phyloP scores from a whole-genome alignment of 1,140 invertebrate genomes.

The Arion vulgaris region DNA sequence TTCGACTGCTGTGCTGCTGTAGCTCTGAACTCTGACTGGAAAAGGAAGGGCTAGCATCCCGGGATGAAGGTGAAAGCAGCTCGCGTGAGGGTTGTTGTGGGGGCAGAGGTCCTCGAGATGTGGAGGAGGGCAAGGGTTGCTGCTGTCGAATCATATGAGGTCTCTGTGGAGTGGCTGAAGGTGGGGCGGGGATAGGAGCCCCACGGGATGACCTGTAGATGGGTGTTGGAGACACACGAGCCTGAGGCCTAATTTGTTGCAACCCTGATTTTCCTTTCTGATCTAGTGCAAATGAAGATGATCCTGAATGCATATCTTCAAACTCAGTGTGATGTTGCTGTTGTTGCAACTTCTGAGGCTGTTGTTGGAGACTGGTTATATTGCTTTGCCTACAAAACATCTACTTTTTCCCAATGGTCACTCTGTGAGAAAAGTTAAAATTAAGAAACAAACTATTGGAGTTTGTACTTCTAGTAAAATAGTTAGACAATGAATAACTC shows the following conservation, averaged over 20 bases:
- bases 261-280: neutral
- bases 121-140: constrained; percentile 41
- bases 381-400: neutral
- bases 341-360: constrained; percentile 14
- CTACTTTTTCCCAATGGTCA: neutral
- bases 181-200: constrained; percentile 42
- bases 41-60: constrained; percentile 44
- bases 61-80: constrained; percentile 41
- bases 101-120: neutral
- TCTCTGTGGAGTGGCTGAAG: constrained; percentile 44
- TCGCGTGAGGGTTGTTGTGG: constrained; percentile 33
- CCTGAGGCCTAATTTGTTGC: constrained; percentile 37
- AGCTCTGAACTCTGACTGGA: constrained; percentile 42
- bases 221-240: constrained; percentile 26
- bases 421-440: neutral
- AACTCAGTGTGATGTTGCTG: constrained; percentile 35
- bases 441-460: neutral
- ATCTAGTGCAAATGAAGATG: neutral
- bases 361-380: neutral
- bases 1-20: constrained; percentile 35
- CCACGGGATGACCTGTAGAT: constrained; percentile 32
- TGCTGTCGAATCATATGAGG: constrained; percentile 50
- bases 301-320: constrained; percentile 25
- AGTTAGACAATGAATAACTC: no score
- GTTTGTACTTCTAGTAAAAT: no score